phyloP scores from a whole-genome alignment of 2,797 vertebrate species.

The Streptopelia turtur region DNA sequence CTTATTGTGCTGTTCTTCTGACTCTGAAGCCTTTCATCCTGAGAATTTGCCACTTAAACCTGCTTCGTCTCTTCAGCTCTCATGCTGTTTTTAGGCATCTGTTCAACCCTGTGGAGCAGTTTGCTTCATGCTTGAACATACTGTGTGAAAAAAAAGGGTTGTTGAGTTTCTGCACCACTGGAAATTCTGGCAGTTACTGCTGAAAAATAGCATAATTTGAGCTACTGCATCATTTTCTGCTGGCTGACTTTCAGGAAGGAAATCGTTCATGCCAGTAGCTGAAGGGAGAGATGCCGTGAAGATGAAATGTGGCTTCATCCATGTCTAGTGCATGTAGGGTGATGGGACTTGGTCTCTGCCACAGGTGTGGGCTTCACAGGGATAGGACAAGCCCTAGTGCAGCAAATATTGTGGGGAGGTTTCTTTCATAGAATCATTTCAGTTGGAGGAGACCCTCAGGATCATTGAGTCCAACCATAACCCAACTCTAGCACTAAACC shows the following conservation, averaged over 20 bases:
- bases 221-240: background rate
- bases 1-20: background rate
- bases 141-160: background rate
- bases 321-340: background rate
- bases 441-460: too few relatives aligned
- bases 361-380: background rate
- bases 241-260: background rate
- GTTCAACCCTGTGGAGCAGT: accelerated
- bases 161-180: background rate
- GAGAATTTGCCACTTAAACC: background rate
- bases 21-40: background rate
- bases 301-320: background rate
- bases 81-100: background rate
- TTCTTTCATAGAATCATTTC: background rate
- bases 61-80: background rate
- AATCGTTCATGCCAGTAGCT: background rate
- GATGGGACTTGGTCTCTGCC: background rate
- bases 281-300: background rate
- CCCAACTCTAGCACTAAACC: too few relatives aligned
- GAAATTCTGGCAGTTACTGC: background rate
- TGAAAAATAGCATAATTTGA: constrained; percentile 9
- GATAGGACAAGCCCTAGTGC: background rate
- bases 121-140: background rate
- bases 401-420: background rate
- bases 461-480: too few relatives aligned